phyloP scores from a whole-genome alignment of 2,797 vertebrate genomes.

The Lycodopsis pacificus region DNA sequence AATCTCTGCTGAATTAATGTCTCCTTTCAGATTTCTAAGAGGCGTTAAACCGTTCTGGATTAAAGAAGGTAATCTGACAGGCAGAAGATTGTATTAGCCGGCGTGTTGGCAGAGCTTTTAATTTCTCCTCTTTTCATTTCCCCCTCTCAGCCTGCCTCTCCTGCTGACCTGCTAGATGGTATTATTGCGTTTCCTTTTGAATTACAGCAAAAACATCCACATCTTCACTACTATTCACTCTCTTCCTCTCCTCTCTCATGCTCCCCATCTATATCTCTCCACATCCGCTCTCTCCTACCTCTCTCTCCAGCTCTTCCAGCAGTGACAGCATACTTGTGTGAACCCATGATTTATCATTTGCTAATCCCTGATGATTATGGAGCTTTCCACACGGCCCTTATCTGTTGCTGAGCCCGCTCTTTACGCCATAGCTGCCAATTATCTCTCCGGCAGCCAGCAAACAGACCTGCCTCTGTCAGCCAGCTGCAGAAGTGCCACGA shows the following conservation, averaged over 20 bases:
- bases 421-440: slow-evolving; percentile 82
- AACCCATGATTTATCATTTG: slow-evolving; percentile 82
- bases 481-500: slow-evolving; percentile 61
- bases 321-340: slow-evolving; percentile 79
- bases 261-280: slow-evolving; percentile 52
- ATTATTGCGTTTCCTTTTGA: slow-evolving; percentile 76
- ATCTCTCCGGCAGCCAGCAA: slow-evolving; percentile 68
- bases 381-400: slow-evolving; percentile 81
- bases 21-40: slow-evolving; percentile 84
- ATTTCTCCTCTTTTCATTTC: slow-evolving; percentile 74
- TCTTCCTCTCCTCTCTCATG: slow-evolving; percentile 33
- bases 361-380: slow-evolving; percentile 83
- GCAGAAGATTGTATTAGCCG: slow-evolving; percentile 86
- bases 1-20: slow-evolving; percentile 84
- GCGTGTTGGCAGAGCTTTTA: slow-evolving; percentile 85
- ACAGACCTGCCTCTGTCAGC: slow-evolving; percentile 72
- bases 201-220: slow-evolving; percentile 75
- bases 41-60: slow-evolving; percentile 86
- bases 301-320: slow-evolving; percentile 47
- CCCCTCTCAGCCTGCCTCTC: slow-evolving; percentile 62
- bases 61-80: slow-evolving; percentile 88
- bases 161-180: slow-evolving; percentile 78
- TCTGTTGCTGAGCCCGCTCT: slow-evolving; percentile 84
- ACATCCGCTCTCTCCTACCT: slow-evolving; percentile 35
- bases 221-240: slow-evolving; percentile 61